Evolutionary conservation across 2,113 vertebrate genomes (phyloP), one percentile per base, ranked within the genome.

Genomic region (Nothocercus nigrocapillus): DNA sequence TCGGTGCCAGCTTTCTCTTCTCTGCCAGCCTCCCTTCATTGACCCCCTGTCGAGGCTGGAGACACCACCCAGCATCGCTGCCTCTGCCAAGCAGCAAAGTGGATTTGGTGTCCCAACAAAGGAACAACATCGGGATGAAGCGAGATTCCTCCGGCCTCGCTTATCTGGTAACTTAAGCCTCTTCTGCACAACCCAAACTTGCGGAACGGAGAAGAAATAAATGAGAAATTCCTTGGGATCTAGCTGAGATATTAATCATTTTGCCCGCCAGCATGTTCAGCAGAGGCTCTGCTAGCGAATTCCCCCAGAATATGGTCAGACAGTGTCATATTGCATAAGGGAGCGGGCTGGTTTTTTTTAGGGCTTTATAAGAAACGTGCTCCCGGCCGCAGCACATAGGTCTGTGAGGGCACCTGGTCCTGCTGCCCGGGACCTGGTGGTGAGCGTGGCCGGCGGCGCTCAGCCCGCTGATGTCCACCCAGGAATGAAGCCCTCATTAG

Each of bases 401-500:
- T 22, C 21, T 49, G 49, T 22, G 49, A 24, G 21, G 49, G 49
- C 49, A 49, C 49, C 49, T 49, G 21, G 49, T 49, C 21, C 21
- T 49, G 49, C 49, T 49, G 49, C 49, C 21, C 49, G 2, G 49
- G 49, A 22, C 63, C 72, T n/a, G 19, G 70, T 42, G 13, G 12
- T 16, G 66, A 63, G 30, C 24, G 4, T 0, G 3, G 61, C 56
- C 53, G 53, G 36, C 32, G 77, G 20, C 42, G 19, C 22, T 24
- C 81, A 25, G 45, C 3, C 67, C n/a, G 27, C 13, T 74, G 19
- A 34, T 32, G 62, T 34, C 64, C 22, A 51, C 32, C 54, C 9
- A 21, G 82, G 91, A 95, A 95, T 94, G 89, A 88, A 81, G 32
- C 53, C 56, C 91, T 70, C 74, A 77, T 91, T 81, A 88, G 45